Evolutionary conservation across 2,113 vertebrate genomes (phyloP).

Genomic region (Rhynchopsitta pachyrhyncha): DNA sequence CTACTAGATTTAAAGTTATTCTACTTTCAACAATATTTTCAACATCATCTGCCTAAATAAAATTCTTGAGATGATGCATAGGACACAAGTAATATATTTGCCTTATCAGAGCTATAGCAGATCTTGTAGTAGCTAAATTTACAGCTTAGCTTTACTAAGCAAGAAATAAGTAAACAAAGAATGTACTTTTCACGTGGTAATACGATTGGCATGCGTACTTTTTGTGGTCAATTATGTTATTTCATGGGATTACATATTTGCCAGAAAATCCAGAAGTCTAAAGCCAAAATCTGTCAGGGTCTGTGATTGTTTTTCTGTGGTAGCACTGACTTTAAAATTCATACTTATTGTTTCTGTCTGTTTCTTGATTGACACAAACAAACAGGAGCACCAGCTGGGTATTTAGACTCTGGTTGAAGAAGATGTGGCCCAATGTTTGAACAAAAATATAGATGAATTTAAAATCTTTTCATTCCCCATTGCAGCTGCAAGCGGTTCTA

Average conservation of each 20-base stretch:
- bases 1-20: background rate
- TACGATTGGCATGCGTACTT: background rate
- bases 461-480: background rate
- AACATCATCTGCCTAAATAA: background rate
- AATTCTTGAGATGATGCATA: background rate
- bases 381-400: background rate
- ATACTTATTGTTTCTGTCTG: constrained; percentile 1
- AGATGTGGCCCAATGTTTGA: background rate
- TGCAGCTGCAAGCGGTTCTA: background rate
- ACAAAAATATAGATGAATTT: background rate
- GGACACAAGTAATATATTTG: background rate
- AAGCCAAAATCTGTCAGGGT: constrained; percentile 1
- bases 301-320: constrained; percentile 21
- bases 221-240: background rate
- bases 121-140: background rate
- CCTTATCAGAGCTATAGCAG: constrained; percentile 5
- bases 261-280: background rate
- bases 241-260: constrained; percentile 34
- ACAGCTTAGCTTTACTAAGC: background rate
- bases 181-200: background rate
- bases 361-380: background rate
- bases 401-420: background rate
- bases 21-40: background rate
- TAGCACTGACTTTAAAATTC: constrained; percentile 17
- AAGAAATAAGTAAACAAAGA: background rate